Evolutionary conservation across 2,888 invertebrate genomes (phyloP).

Genomic region (Ornithoptera alexandrae): DNA sequence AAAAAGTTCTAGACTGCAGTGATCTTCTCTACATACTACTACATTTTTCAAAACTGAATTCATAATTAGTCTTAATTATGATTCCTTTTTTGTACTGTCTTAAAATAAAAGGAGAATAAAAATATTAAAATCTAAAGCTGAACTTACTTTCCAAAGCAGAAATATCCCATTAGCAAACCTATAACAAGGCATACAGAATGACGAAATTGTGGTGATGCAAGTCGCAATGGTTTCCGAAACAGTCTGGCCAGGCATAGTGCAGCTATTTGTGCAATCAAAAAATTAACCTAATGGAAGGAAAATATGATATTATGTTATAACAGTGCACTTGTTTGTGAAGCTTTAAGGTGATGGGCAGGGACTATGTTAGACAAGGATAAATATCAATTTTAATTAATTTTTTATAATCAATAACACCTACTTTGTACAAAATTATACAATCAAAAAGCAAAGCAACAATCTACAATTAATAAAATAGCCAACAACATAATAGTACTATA

Average conservation of each 20-base stretch:
- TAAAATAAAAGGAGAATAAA: not conserved
- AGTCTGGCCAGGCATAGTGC: constrained; percentile 89
- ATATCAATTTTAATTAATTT: not conserved
- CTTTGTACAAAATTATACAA: not conserved
- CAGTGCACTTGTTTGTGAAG: constrained; percentile 42
- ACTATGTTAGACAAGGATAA: not conserved
- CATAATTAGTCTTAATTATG: not conserved
- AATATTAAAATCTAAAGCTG: constrained; percentile 31
- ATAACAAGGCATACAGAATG: constrained; percentile 88
- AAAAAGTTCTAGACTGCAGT: not conserved
- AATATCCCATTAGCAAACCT: constrained; percentile 90
- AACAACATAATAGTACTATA: not conserved
- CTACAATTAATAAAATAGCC: constrained; percentile 2
- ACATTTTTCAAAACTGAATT: not conserved
- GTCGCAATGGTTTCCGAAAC: constrained; percentile 87
- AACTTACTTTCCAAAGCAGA: constrained; percentile 92
- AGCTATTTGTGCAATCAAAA: constrained; percentile 89
- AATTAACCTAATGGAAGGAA: constrained; percentile 87
- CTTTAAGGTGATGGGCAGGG: not conserved
- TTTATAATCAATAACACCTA: not conserved
- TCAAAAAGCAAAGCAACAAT: constrained; percentile 15
- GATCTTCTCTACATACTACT: not conserved
- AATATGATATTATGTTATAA: constrained; percentile 43
- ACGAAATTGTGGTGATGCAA: constrained; percentile 84
- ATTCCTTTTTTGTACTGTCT: not conserved